Percentiles rank a stretch among this genome's conserved stretches.
Evolutionary conservation across 1,140 invertebrate genomes (phyloP).

Genomic region (Nephila pilipes): DNA sequence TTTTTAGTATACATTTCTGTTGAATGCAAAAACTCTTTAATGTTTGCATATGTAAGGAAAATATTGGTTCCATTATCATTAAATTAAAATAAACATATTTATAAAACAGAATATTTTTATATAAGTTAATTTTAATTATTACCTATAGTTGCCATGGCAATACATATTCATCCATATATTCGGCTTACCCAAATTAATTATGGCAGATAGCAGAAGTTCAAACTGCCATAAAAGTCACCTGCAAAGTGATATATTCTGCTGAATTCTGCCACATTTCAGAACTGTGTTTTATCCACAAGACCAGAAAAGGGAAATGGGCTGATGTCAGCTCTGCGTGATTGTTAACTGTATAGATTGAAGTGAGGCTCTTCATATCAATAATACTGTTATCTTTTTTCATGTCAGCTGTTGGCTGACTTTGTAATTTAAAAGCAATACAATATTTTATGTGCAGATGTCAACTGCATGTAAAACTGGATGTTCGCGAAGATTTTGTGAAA

Average conservation of each 20-base stretch:
- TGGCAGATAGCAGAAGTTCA: slow-evolving; percentile 37
- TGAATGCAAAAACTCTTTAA: neutral
- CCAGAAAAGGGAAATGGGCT: slow-evolving; percentile 8
- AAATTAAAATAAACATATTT: neutral
- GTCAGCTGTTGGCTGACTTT: slow-evolving; percentile 44
- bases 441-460: slow-evolving; percentile 63
- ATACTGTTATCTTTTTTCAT: slow-evolving; percentile 38
- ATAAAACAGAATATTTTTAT: neutral
- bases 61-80: neutral
- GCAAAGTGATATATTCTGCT: slow-evolving; percentile 24
- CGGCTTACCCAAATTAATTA: neutral
- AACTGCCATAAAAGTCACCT: slow-evolving; percentile 36
- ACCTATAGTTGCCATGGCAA: slow-evolving; percentile 65
- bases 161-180: neutral
- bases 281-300: slow-evolving; percentile 35
- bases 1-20: neutral
- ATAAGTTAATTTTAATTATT: too few species aligned
- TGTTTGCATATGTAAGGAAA: neutral
- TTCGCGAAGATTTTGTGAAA: slow-evolving; percentile 35
- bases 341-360: slow-evolving; percentile 17
- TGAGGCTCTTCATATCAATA: slow-evolving; percentile 70
- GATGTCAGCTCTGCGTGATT: neutral
- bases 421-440: slow-evolving; percentile 68
- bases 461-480: slow-evolving; percentile 18
- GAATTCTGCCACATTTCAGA: slow-evolving; percentile 50